phyloP scores from a whole-genome alignment of 2,797 vertebrate genomes.

The Dermochelys coriacea region DNA sequence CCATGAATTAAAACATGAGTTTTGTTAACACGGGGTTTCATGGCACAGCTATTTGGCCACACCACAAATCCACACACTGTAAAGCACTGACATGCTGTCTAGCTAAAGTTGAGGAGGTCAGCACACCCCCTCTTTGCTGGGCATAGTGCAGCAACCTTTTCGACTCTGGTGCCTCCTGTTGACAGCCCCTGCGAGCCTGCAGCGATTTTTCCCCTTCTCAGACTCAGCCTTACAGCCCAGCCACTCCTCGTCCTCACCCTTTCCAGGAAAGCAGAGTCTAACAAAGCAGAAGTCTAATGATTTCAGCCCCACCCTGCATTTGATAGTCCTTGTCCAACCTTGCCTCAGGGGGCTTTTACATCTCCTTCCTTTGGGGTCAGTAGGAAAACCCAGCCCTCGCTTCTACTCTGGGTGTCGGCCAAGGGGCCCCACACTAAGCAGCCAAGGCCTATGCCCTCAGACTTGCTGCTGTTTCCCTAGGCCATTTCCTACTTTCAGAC shows the following conservation, averaged over 20 bases:
- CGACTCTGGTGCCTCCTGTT: background rate
- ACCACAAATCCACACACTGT: background rate
- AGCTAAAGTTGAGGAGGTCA: background rate
- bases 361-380: background rate
- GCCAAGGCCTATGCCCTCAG: background rate
- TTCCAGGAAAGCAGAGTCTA: background rate
- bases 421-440: background rate
- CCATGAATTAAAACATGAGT: slow-evolving; percentile 4
- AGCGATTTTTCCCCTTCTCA: background rate
- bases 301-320: background rate
- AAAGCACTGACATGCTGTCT: background rate
- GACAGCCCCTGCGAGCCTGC: background rate
- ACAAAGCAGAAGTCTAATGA: background rate
- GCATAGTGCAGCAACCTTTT: background rate
- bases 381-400: background rate
- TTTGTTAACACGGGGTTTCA: background rate
- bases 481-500: too few relatives aligned
- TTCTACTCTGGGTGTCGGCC: background rate
- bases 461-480: background rate
- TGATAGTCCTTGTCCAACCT: background rate
- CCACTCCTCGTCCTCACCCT: background rate
- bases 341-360: background rate
- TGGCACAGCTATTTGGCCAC: background rate
- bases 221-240: background rate
- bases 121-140: background rate